A percentile compares a stretch with the other conserved stretches of the same genome.
These are phyloP conservation scores for Tachina grossa DNA, from an alignment of 2,888 invertebrate species.

Conservation along the genomic window DNA sequence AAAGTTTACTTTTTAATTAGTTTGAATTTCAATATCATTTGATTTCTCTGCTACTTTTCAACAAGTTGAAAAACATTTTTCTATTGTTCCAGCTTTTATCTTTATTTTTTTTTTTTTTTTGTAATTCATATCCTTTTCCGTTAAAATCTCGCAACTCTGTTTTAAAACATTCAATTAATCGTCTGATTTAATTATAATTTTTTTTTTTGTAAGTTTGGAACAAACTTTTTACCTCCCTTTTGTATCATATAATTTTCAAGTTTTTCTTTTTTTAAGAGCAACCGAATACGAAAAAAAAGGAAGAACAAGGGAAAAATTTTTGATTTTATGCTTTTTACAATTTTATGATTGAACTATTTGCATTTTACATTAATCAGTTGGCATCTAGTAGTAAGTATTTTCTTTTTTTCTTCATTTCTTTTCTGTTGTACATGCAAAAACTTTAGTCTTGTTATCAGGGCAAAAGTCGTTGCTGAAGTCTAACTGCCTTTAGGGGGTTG, in stretches of 20 bases:
- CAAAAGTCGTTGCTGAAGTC: background rate
- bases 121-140: slow-evolving; percentile 9
- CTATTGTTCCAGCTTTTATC: background rate
- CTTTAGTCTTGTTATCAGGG: slow-evolving; percentile 32
- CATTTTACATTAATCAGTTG: slow-evolving; percentile 65
- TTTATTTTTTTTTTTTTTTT: background rate
- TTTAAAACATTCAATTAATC: slow-evolving; percentile 55
- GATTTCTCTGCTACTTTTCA: background rate
- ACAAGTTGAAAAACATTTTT: background rate
- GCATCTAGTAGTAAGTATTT: slow-evolving; percentile 1
- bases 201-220: background rate
- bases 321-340: slow-evolving; percentile 31
- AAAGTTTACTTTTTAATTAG: slow-evolving; percentile 3
- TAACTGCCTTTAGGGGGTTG: background rate
- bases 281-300: background rate
- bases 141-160: slow-evolving; percentile 22
- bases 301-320: slow-evolving; percentile 3
- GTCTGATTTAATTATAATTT: slow-evolving; percentile 57
- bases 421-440: background rate
- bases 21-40: background rate
- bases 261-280: slow-evolving; percentile 3
- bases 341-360: slow-evolving; percentile 66
- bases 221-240: slow-evolving; percentile 3
- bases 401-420: background rate
- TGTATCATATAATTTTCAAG: slow-evolving; percentile 4